phyloP scores from a whole-genome alignment of 92 coral and sea anemone genomes.

The Umimayanthus chanpuru region DNA sequence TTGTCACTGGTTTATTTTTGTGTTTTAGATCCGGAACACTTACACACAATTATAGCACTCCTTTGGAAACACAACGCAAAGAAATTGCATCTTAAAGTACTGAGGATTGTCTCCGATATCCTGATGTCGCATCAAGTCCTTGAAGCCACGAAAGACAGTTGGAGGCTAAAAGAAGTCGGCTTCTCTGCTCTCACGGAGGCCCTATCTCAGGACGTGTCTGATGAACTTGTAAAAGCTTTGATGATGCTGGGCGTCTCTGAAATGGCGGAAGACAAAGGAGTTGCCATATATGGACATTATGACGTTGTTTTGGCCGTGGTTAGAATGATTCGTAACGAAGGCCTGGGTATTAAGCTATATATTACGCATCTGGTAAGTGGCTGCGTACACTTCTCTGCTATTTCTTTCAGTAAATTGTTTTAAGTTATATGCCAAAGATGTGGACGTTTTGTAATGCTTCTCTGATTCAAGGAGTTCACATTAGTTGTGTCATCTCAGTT shows the following conservation, averaged over 20 bases:
- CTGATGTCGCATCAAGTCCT: slow-evolving; percentile 74
- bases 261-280: slow-evolving; percentile 70
- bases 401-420: not conserved
- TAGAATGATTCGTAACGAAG: slow-evolving; percentile 66
- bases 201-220: slow-evolving; percentile 66
- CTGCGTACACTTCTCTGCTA: not conserved
- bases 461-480: too few relatives aligned
- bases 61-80: slow-evolving; percentile 64
- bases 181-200: slow-evolving; percentile 75
- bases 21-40: slow-evolving; percentile 69
- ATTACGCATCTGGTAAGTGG: slow-evolving; percentile 71
- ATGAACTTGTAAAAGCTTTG: slow-evolving; percentile 64
- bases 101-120: slow-evolving; percentile 72
- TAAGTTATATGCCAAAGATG: not conserved
- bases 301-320: slow-evolving; percentile 89
- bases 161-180: slow-evolving; percentile 76
- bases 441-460: too few relatives aligned
- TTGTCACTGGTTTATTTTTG: not conserved
- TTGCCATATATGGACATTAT: slow-evolving; percentile 84
- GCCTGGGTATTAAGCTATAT: slow-evolving; percentile 64
- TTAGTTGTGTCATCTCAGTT: not conserved
- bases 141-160: slow-evolving; percentile 70
- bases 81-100: slow-evolving; percentile 66
- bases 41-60: slow-evolving; percentile 72
- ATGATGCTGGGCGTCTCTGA: slow-evolving; percentile 75